A percentile compares a stretch with the other conserved stretches of the same genome.
These are phyloP conservation scores for Protomyctophum bolini DNA, from an alignment of 2,113 vertebrate species.

Conservation along the genomic window DNA sequence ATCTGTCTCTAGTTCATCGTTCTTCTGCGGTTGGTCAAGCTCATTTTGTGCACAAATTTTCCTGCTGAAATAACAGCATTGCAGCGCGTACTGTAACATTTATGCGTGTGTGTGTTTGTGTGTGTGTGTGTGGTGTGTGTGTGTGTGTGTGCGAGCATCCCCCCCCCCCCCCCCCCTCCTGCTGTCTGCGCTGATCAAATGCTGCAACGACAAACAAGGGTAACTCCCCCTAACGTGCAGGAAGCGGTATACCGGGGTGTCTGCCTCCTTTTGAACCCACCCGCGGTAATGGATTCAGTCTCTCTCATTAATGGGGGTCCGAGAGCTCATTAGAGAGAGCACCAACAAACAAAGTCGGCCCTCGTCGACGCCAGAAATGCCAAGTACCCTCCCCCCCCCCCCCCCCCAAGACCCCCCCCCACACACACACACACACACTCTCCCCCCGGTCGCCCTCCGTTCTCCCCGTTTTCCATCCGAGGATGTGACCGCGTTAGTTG, in stretches of 20 bases:
- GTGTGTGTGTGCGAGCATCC: slow-evolving; percentile 32
- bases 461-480: slow-evolving; percentile 92
- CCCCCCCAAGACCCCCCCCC: no score
- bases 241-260: slow-evolving; percentile 95
- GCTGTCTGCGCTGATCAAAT: slow-evolving; percentile 98
- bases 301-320: slow-evolving; percentile 99
- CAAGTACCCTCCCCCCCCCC: slow-evolving; percentile 93
- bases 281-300: slow-evolving; percentile 99
- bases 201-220: slow-evolving; percentile 88
- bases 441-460: slow-evolving; percentile 55
- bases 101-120: slow-evolving; percentile 6
- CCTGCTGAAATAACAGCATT: slow-evolving; percentile 48
- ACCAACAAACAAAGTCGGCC: slow-evolving; percentile 94
- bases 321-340: slow-evolving; percentile 96
- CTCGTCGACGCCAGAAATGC: slow-evolving; percentile 97
- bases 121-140: slow-evolving; percentile 33
- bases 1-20: slow-evolving; percentile 26
- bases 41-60: slow-evolving; percentile 82
- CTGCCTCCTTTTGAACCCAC: slow-evolving; percentile 99
- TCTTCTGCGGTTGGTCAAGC: slow-evolving; percentile 72
- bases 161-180: slow-evolving; percentile 80
- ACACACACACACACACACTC: no score
- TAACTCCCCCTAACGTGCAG: slow-evolving; percentile 92
- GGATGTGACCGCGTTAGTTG: slow-evolving; percentile 93
- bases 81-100: not conserved